These are phyloP conservation scores for Nerophis lumbriciformis DNA, from an alignment of 2,113 vertebrate genomes.

Conservation along the genomic window DNA sequence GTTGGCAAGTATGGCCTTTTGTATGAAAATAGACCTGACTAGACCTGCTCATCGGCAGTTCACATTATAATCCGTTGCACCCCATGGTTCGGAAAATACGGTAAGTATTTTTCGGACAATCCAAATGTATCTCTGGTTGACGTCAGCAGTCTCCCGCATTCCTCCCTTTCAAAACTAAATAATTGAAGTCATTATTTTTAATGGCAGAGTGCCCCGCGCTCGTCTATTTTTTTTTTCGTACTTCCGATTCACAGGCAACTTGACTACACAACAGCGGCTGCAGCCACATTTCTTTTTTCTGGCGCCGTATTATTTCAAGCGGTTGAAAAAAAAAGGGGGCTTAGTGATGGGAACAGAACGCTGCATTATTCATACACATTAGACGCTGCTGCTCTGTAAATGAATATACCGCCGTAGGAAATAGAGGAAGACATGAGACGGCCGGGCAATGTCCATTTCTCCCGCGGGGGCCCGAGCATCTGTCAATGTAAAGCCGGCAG, in stretches of 20 bases:
- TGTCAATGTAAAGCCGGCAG: conserved; percentile 46
- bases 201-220: conserved; percentile 15
- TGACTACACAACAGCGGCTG: conserved; percentile 21
- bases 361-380: conserved; percentile 54
- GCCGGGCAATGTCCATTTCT: conserved; percentile 41
- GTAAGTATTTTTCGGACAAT: neutral
- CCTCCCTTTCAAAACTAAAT: conserved; percentile 18
- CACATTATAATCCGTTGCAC: too few relatives aligned
- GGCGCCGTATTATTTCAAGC: conserved; percentile 18
- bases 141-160: neutral
- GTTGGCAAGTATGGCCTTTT: too few relatives aligned
- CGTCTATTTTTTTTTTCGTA: conserved; percentile 22
- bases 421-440: conserved; percentile 40
- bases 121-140: neutral
- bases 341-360: conserved; percentile 9
- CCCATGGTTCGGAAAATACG: too few relatives aligned
- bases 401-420: conserved; percentile 38
- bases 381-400: conserved; percentile 42
- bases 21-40: too few relatives aligned
- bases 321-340: neutral
- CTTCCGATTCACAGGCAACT: conserved; percentile 10
- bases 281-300: conserved; percentile 12
- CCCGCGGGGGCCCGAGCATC: conserved; percentile 42
- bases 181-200: conserved; percentile 37
- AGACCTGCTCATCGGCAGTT: too few relatives aligned